A percentile compares a stretch with the other conserved stretches of the same genome.
These are phyloP conservation scores for Microtus richardsoni DNA, from an alignment of 2,113 vertebrate species.

Conservation along the genomic window DNA sequence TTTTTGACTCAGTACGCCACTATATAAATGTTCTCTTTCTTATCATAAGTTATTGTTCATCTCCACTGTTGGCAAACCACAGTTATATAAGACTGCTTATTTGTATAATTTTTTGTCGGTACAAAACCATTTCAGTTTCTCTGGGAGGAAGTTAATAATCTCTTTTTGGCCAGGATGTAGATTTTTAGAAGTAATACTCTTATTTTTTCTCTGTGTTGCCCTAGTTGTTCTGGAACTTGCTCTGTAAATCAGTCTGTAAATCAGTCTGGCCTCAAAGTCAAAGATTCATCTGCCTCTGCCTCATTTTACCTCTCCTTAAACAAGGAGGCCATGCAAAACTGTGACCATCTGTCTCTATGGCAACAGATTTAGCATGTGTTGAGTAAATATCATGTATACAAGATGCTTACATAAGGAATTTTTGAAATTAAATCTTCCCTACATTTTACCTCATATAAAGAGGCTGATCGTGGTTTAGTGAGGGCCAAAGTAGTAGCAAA, in stretches of 20 bases:
- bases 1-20: not conserved
- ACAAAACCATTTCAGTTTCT: slow-evolving; percentile 17
- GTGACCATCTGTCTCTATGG: not conserved
- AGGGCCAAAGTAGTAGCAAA: not conserved
- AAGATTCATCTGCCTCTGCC: not conserved
- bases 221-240: not conserved
- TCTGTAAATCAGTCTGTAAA: not conserved
- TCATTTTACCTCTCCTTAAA: not conserved
- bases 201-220: not conserved
- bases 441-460: not conserved
- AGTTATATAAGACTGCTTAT: not conserved
- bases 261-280: not conserved
- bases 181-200: not conserved
- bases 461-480: not conserved
- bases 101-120: not conserved
- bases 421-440: not conserved
- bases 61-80: too few species aligned
- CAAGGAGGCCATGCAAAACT: not conserved
- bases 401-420: not conserved
- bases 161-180: not conserved
- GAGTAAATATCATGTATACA: not conserved
- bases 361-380: not conserved
- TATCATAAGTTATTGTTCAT: not conserved
- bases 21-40: not conserved
- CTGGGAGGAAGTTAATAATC: not conserved